A percentile compares a stretch with the other conserved stretches of the same genome.
Conservation (phyloP, 2,888 invertebrate genomes). For the Pterostichus madidus region DNA sequence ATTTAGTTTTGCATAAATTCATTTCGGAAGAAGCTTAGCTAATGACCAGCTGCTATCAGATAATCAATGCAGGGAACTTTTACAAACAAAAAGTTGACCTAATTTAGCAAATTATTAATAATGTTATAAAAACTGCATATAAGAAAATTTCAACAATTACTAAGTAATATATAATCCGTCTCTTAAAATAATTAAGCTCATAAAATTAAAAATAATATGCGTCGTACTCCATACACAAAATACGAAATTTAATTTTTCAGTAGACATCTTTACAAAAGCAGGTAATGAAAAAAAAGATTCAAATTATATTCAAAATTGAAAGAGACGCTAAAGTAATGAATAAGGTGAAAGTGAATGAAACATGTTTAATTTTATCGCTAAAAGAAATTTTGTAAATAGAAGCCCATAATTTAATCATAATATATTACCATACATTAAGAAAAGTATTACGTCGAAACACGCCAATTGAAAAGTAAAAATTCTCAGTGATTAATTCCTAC, state of each 20-base stretch:
- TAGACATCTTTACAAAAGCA: background rate
- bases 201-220: background rate
- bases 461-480: too few relatives aligned
- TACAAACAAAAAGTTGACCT: slow-evolving; percentile 23
- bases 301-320: background rate
- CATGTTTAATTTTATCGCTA: background rate
- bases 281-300: slow-evolving; percentile 8
- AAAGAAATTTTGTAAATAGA: background rate
- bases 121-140: background rate
- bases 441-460: background rate
- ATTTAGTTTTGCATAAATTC: slow-evolving; percentile 48
- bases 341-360: background rate
- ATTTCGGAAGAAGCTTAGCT: slow-evolving; percentile 20
- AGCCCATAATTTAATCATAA: slow-evolving; percentile 10
- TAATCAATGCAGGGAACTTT: slow-evolving; percentile 46
- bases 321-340: background rate
- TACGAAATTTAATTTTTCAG: background rate
- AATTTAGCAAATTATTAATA: slow-evolving; percentile 42
- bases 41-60: slow-evolving; percentile 35
- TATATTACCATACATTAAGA: background rate
- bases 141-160: slow-evolving; percentile 13
- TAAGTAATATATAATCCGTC: background rate
- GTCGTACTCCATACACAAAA: background rate
- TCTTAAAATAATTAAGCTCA: slow-evolving; percentile 17
- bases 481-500: too few relatives aligned